phyloP scores from a whole-genome alignment of 2,888 invertebrate genomes.

The Minunthozetes semirufus region DNA sequence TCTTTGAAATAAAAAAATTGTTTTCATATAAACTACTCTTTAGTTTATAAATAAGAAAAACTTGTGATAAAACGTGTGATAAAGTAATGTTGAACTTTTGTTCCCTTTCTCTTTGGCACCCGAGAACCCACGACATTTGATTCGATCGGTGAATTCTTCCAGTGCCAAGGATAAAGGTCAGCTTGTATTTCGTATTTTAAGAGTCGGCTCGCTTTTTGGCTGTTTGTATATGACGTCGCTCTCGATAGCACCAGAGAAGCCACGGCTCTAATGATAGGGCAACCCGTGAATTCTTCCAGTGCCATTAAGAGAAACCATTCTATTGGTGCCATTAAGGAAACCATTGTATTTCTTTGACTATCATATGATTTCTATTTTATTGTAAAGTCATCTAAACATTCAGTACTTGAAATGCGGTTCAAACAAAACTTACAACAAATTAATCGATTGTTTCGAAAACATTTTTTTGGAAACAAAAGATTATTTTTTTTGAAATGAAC shows the following conservation, averaged over 20 bases:
- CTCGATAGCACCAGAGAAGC: constrained; percentile 48
- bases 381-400: too few species aligned
- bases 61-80: background rate
- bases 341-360: too few species aligned
- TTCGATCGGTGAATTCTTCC: constrained; percentile 62
- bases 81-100: constrained; percentile 23
- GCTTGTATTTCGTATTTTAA: too few species aligned
- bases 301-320: constrained; percentile 46
- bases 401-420: background rate
- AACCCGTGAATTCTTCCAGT: constrained; percentile 50
- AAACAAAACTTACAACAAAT: too few species aligned
- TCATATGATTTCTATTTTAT: too few species aligned
- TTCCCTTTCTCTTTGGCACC: constrained; percentile 57
- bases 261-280: constrained; percentile 44
- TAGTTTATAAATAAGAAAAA: background rate
- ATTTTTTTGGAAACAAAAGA: too few species aligned
- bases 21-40: background rate
- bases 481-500: too few species aligned
- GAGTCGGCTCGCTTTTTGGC: background rate
- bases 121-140: constrained; percentile 59
- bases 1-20: background rate
- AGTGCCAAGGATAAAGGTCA: constrained; percentile 56
- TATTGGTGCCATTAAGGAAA: background rate
- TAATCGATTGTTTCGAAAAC: too few species aligned
- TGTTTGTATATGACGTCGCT: constrained; percentile 31